Evolutionary conservation across 2,797 vertebrate genomes (phyloP), one percentile per base, ranked within the genome.

Genomic region (Philypnodon macrostomus): DNA sequence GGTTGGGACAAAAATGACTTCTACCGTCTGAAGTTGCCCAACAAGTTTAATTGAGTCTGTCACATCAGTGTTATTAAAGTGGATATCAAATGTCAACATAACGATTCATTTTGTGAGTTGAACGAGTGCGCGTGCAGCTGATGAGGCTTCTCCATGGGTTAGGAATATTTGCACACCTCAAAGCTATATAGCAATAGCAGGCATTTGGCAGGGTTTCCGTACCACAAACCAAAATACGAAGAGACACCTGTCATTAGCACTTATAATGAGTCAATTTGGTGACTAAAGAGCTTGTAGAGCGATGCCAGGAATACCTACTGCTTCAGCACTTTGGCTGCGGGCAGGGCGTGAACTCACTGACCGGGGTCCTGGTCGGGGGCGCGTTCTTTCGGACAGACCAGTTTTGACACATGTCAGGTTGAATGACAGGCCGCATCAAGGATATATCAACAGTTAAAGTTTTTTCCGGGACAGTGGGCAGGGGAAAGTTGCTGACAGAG

Each of bases 1-100:
- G 17, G 60, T 56, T 66, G 67, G 68, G 72, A 73, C 52, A 39
- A 69, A n/a, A 77, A 81, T 50, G 26, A 79, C 69, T 77, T 71
- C 63, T 59, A 47, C 53, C 67, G 70, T 14, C 65, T 58, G 69
- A 45, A 68, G 63, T 58, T 27, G 72, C 59, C 66, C 65, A 73
- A 78, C 75, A 48, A 62, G 67, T 75, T 66, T 74, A 82, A 84
- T 73, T 76, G 73, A 80, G 62, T 81, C 64, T 70, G 78, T 80
- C 73, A 83, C 77, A 64, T 80, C 78, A 75, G 67, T 68, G 79
- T 70, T 78, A 74, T 40, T 69, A 50, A 56, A 70, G 64, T 66
- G 66, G 66, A 72, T 63, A 79, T 73, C 53, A 70, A 77, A 80
- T 69, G 73, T 81, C 77, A 14, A 72, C 63, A 65, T 70, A 72